phyloP scores from a whole-genome alignment of 2,888 invertebrate genomes.

The Coelinius sp. region DNA sequence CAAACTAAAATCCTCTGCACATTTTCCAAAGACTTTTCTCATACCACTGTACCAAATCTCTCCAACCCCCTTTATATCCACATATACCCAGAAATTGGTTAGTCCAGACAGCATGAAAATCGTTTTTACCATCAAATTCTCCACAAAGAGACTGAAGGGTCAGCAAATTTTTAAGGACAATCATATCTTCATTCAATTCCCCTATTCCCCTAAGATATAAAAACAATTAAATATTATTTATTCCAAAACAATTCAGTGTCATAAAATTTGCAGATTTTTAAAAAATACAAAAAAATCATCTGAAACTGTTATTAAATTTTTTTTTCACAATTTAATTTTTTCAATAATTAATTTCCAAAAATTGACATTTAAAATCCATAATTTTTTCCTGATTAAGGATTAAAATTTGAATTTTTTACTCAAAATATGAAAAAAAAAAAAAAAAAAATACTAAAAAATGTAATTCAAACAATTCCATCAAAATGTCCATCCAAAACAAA shows the following conservation, averaged over 20 bases:
- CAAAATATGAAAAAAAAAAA: too few relatives aligned
- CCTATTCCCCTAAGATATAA: too few relatives aligned
- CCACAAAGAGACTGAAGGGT: neutral
- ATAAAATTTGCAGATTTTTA: too few relatives aligned
- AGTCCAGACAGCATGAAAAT: neutral
- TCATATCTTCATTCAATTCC: neutral
- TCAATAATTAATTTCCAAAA: too few relatives aligned
- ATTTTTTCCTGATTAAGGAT: neutral
- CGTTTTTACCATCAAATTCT: neutral
- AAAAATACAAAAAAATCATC: too few relatives aligned
- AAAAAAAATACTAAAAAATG: too few relatives aligned
- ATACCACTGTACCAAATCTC: constrained; percentile 6
- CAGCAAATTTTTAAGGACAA: neutral
- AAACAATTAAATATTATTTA: too few relatives aligned
- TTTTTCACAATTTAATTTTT: too few relatives aligned
- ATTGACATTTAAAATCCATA: too few relatives aligned
- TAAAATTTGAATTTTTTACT: neutral
- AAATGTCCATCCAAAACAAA: neutral
- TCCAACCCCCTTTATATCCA: neutral
- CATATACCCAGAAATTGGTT: constrained; percentile 10
- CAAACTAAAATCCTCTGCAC: constrained; percentile 41
- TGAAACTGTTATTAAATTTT: too few relatives aligned
- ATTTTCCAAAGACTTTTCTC: constrained; percentile 32
- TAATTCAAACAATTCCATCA: too few relatives aligned
- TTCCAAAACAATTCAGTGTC: too few relatives aligned